Conservation (phyloP, 2,797 vertebrate genomes). For the Muscicapa striata region DNA sequence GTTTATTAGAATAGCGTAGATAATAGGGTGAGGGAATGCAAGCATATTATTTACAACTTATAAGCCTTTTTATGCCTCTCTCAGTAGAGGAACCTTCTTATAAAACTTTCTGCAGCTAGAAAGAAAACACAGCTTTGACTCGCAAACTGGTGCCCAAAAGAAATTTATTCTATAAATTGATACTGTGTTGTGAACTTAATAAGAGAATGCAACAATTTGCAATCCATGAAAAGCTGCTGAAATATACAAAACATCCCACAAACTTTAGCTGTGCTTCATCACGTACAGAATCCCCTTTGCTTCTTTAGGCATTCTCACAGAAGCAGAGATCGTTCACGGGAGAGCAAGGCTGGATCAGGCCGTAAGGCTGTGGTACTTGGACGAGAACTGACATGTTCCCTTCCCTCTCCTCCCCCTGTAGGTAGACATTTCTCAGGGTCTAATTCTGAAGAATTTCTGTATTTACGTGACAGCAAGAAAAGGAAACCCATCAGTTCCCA, state of each 20-base stretch:
- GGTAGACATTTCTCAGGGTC: slow-evolving; percentile 38
- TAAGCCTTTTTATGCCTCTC: neutral
- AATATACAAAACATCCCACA: neutral
- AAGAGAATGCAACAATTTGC: neutral
- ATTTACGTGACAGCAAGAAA: neutral
- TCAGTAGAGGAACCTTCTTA: neutral
- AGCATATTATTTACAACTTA: neutral
- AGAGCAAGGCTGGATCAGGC: slow-evolving; percentile 15
- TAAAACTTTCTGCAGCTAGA: slow-evolving; percentile 8
- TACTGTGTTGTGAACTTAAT: neutral
- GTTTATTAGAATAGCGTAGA: neutral
- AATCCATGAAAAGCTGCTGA: neutral
- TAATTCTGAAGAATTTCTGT: slow-evolving; percentile 8
- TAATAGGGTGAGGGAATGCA: neutral
- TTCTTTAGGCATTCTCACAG: neutral
- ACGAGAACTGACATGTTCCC: neutral
- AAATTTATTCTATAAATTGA: neutral
- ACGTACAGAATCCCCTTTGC: neutral
- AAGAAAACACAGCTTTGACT: neutral
- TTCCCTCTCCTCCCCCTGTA: slow-evolving; percentile 40
- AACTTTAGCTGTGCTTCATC: slow-evolving; percentile 12
- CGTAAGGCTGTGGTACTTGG: neutral
- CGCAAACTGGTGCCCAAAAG: neutral
- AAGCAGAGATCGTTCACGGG: neutral
- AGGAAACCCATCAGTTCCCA: neutral